Percentiles rank a stretch among this genome's conserved stretches.
Conservation (phyloP, 1,140 invertebrate genomes). For the Radopholus similis region DNA sequence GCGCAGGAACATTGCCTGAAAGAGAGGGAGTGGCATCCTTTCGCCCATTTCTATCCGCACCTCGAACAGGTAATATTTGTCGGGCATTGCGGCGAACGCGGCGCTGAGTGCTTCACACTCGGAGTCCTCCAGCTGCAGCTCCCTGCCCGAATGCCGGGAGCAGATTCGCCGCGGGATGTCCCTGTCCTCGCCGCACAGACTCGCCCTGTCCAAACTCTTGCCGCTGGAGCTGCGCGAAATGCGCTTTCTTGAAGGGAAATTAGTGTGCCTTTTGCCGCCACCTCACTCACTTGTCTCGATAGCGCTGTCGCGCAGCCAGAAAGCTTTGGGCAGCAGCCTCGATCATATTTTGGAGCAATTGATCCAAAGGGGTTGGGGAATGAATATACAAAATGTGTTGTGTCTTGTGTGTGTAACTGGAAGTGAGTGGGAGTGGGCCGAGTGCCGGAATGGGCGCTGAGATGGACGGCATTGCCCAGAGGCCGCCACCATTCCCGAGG, state of each 20-base stretch:
- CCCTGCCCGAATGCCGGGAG: conserved; percentile 40
- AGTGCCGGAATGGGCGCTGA: no score
- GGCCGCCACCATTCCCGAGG: no score
- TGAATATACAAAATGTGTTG: no score
- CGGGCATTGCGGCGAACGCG: conserved; percentile 47
- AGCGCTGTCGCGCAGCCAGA: conserved; percentile 13
- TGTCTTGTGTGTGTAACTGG: no score
- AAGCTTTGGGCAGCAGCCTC: conserved; percentile 17
- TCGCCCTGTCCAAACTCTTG: conserved; percentile 8
- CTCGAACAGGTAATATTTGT: conserved; percentile 42
- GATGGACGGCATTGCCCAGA: no score
- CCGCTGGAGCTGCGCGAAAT: conserved; percentile 5
- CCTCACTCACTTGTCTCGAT: conserved; percentile 1
- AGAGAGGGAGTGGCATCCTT: conserved; percentile 1
- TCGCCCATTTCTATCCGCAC: background rate
- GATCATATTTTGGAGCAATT: conserved; percentile 6
- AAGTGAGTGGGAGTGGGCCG: no score
- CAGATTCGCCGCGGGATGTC: conserved; percentile 23
- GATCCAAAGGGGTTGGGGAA: no score
- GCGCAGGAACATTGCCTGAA: conserved; percentile 50
- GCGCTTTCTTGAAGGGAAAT: background rate
- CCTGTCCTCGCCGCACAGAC: background rate
- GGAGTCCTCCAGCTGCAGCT: conserved; percentile 38
- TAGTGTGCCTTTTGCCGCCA: background rate
- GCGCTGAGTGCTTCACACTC: conserved; percentile 42